Evolutionary conservation across 2,888 invertebrate species (phyloP), one percentile per base, ranked within the genome.

Genomic region (Trileptium ribeirensis): DNA sequence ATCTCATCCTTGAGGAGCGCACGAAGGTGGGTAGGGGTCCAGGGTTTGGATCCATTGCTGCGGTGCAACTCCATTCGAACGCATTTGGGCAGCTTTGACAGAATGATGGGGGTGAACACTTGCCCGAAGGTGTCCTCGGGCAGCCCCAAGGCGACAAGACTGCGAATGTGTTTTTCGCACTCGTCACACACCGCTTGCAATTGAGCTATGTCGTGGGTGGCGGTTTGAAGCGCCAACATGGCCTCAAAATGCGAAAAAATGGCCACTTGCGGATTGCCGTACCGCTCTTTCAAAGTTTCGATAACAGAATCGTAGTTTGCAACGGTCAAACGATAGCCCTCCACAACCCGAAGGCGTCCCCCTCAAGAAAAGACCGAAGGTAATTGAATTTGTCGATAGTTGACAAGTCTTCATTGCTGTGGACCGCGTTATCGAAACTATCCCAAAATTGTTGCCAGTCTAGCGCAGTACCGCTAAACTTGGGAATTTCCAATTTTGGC

Each of bases 31-130:
- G 70, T 19, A 15, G n/a, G n/a, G 33, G 70, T 70, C 70, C 33
- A 70, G 33, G 70, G 31, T 29, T 70, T 70, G 33, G 70, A 70
- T 8, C 19, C 70, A 36, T 31, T 70, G 31, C 70, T 29, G 33
- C 70, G 70, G 36, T 70, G 70, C n/a, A 70, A 31, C 70, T 70
- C 70, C 70, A 70, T 70, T 70, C 36, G 31, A 33, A 70, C 70
- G 70, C 3, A 70, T 70, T 70, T 70, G 70, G 33, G 70, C 8
- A 70, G 70, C 33, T 70, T 70, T 29, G 70, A 70, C 70, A 70
- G 36, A 33, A 70, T 31, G 33, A 70, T 70, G 36, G 19, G 70
- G 70, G 15, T 19, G 36, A 70, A 70, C n/a, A 70, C 70, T 70
- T 70, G 70, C 8, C 70, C 70, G 70, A 70, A 70, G 36, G 51